Percentiles rank a stretch among this genome's conserved stretches.
These are phyloP conservation scores for Synergus gifuensis DNA, from an alignment of 2,888 invertebrate genomes.

Conservation along the genomic window DNA sequence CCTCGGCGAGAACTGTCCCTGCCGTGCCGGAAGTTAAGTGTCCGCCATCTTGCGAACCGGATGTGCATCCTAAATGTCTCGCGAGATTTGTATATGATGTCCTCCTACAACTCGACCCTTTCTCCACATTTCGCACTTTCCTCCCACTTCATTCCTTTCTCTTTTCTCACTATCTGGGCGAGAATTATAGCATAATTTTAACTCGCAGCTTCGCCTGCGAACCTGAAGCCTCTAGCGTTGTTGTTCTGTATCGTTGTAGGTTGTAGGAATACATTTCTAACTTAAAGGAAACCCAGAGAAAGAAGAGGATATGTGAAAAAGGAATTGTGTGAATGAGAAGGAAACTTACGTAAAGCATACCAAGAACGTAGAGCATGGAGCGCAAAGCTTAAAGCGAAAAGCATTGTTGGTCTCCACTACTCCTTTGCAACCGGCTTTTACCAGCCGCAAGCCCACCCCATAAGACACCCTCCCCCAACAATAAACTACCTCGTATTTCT, in stretches of 20 bases:
- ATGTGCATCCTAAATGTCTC: slow-evolving; percentile 74
- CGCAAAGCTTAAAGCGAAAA: slow-evolving; percentile 60
- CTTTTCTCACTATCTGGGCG: slow-evolving; percentile 44
- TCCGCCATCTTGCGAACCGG: slow-evolving; percentile 73
- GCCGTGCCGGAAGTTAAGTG: slow-evolving; percentile 69
- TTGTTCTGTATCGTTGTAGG: neutral
- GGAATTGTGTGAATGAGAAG: slow-evolving; percentile 39
- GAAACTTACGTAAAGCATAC: slow-evolving; percentile 52
- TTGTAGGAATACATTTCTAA: slow-evolving; percentile 21
- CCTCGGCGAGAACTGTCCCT: slow-evolving; percentile 63
- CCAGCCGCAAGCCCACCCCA: slow-evolving; percentile 53
- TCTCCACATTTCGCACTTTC: slow-evolving; percentile 19
- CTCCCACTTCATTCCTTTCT: slow-evolving; percentile 16
- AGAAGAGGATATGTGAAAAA: slow-evolving; percentile 31
- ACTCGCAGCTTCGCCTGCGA: neutral
- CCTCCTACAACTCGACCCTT: slow-evolving; percentile 46
- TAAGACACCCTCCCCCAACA: slow-evolving; percentile 47
- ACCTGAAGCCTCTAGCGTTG: neutral
- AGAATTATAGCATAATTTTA: slow-evolving; percentile 24
- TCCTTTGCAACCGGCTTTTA: slow-evolving; percentile 16
- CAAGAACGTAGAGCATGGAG: slow-evolving; percentile 49
- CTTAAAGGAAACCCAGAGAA: slow-evolving; percentile 44
- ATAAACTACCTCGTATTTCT: slow-evolving; percentile 58
- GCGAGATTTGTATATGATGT: slow-evolving; percentile 67
- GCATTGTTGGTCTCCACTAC: slow-evolving; percentile 53